Evolutionary conservation across 2,113 vertebrate species (phyloP), one percentile per base, ranked within the genome.

Genomic region (Chaenocephalus aceratus): DNA sequence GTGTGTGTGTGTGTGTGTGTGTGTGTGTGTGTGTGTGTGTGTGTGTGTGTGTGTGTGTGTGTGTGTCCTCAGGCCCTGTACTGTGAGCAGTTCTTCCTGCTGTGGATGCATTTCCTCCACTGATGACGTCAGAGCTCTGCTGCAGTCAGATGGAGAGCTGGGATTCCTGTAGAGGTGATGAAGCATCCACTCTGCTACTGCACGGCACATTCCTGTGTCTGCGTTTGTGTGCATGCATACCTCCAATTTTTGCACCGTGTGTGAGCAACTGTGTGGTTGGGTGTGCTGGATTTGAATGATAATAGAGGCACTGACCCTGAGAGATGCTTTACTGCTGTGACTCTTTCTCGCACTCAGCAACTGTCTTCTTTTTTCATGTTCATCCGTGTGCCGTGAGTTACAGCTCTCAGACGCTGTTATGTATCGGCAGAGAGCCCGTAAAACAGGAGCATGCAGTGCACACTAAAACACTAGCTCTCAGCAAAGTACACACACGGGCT

Each of bases 231-330:
- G 44, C 64, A 34, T 51, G 44, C 64, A 34, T 34, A 15, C 48
- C 64, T 53, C 44, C 34, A 48, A 13, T 41, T 36, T 54, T 41
- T 68, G 30, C 30, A 15, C 16, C 34, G 61, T 23, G 52, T 56
- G 36, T 49, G 49, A 11, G 16, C 15, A 46, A 15, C 36, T n/a
- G 49, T 36, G n/a, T 41, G 26, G 36, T 15, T 66, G 69, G 34
- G 48, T 52, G 21, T 10, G 49, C 46, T 21, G 66, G 77, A 89
- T 93, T 91, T 91, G 79, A 92, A 93, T 92, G 79, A 91, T 89
- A 91, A 92, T 85, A 79, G 84, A 88, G 56, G 68, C 83, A 75
- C 74, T 88, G 91, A 93, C 91, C 89, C 89, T 80, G 81, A 87
- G 86, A 91, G 83, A 79, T 78, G 82, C 77, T 80, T 87, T 77